Evolutionary conservation across 2,888 invertebrate species (phyloP).

Genomic region (Tipula lateralis): DNA sequence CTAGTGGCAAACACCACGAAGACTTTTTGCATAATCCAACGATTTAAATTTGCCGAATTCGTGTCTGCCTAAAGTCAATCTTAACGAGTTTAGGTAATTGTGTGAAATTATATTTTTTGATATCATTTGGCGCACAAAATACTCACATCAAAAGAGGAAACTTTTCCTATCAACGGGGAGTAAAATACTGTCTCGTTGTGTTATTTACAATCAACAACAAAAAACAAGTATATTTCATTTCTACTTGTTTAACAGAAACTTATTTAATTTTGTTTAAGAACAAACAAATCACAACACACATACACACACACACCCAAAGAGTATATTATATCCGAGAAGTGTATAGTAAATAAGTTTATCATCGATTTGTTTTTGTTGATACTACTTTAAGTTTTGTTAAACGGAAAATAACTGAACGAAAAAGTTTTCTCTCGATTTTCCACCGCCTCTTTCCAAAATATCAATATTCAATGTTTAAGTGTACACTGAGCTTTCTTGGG

Average conservation of each 20-base stretch:
- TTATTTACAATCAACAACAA: neutral
- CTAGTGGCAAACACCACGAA: no score
- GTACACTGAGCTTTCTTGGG: neutral
- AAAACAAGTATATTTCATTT: neutral
- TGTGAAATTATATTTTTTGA: neutral
- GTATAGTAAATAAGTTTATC: neutral
- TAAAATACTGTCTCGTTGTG: neutral
- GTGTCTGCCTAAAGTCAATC: no score
- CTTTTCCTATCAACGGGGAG: neutral
- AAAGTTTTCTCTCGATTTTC: neutral
- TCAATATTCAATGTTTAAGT: neutral
- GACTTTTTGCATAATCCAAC: no score
- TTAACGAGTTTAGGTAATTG: no score
- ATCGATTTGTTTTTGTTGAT: neutral
- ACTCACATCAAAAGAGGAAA: neutral
- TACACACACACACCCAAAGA: no score
- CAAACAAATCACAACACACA: constrained; percentile 14
- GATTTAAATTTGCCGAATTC: no score
- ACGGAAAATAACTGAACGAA: neutral
- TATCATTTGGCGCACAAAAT: neutral
- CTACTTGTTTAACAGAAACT: neutral
- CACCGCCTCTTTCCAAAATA: neutral
- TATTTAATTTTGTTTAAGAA: constrained; percentile 11
- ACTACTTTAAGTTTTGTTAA: neutral
- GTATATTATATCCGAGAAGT: neutral